Evolutionary conservation across 2,797 vertebrate genomes (phyloP).

Genomic region (Sebastes kiyomatsui): DNA sequence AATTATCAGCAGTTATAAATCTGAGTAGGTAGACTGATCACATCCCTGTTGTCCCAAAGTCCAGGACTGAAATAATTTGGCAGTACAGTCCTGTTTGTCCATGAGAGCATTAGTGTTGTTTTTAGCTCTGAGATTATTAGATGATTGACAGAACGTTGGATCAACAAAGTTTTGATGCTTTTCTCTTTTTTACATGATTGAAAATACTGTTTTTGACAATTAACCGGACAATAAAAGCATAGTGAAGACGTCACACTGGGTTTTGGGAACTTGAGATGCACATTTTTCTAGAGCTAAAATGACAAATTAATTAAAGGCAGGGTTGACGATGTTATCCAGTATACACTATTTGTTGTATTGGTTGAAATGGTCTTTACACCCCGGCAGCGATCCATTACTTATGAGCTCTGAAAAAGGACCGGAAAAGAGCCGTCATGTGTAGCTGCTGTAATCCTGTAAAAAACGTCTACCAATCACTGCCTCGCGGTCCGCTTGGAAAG

Average conservation of each 20-base stretch:
- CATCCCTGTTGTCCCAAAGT: background rate
- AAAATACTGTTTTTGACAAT: background rate
- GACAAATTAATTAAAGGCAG: too few species aligned
- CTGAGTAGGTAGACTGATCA: background rate
- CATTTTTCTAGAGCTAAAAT: background rate
- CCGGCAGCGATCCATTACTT: too few species aligned
- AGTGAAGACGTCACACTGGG: background rate
- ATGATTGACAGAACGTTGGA: background rate
- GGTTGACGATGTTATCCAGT: too few species aligned
- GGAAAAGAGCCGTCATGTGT: too few species aligned
- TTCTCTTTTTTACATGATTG: background rate
- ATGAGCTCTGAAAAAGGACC: too few species aligned
- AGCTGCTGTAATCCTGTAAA: too few species aligned
- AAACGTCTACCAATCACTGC: too few species aligned
- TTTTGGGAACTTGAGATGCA: background rate
- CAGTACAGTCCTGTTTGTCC: background rate
- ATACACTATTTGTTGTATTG: too few species aligned
- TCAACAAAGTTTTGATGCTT: background rate
- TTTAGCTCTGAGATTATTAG: background rate
- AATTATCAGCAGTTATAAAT: constrained; percentile 22
- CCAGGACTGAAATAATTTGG: background rate
- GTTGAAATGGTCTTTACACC: too few species aligned
- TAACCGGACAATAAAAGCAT: background rate
- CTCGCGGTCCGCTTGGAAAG: too few species aligned
- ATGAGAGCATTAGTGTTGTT: background rate